These are phyloP conservation scores for Spinus pinus DNA, from an alignment of 2,797 vertebrate species.

Conservation along the genomic window DNA sequence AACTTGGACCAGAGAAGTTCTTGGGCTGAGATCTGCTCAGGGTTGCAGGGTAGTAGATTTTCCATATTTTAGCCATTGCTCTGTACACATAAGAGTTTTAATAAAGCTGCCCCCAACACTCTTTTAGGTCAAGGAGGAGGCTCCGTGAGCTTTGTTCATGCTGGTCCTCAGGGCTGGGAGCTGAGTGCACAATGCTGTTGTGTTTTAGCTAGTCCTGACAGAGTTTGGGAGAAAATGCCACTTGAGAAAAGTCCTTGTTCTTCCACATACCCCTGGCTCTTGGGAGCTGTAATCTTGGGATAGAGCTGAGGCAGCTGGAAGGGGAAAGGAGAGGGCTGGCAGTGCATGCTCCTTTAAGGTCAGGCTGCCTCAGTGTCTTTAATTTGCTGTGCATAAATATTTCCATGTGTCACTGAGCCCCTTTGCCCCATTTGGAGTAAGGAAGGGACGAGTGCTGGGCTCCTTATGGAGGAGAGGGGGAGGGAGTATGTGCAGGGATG, in stretches of 20 bases:
- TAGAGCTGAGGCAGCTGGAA: not conserved
- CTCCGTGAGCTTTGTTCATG: not conserved
- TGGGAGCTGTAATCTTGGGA: not conserved
- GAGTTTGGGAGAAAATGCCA: not conserved
- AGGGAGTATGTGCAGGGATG: not conserved
- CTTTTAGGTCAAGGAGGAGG: not conserved
- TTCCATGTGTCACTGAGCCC: not conserved
- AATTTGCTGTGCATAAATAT: not conserved
- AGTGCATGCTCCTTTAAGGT: not conserved
- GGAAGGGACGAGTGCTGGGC: not conserved
- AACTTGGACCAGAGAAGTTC: not conserved
- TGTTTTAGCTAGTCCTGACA: not conserved
- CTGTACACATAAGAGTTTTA: not conserved
- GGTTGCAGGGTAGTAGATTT: not conserved
- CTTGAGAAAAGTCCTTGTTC: not conserved
- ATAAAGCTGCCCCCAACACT: not conserved
- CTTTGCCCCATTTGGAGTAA: not conserved
- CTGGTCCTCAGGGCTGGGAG: not conserved
- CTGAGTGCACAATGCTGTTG: not conserved
- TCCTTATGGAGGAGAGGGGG: not conserved
- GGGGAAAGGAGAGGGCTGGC: not conserved
- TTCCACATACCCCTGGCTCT: not conserved
- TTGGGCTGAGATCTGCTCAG: not conserved
- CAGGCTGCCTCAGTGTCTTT: not conserved
- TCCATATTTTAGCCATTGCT: not conserved